Evolutionary conservation across 2,797 vertebrate genomes (phyloP), one percentile per base, ranked within the genome.

Genomic region (Streptopelia turtur): DNA sequence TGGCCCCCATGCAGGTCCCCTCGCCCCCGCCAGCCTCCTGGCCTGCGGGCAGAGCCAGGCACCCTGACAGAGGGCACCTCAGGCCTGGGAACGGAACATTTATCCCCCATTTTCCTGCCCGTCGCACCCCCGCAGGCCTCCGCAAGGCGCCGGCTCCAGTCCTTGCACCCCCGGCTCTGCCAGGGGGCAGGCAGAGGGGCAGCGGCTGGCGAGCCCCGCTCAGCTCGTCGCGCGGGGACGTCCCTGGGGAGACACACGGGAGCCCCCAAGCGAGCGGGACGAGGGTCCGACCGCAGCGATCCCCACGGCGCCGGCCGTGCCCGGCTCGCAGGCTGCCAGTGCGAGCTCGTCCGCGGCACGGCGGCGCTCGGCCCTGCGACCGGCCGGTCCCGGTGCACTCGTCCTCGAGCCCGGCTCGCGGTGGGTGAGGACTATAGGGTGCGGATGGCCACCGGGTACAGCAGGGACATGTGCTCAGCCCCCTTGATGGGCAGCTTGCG

Each of bases 401-500:
- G 4, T 60, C 72, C 50, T 89, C 11, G 5, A 91, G 80, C 70
- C 60, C 43, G 24, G 61, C 84, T 89, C 10, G 1, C 22, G 57
- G 37, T 1, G 39, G 57, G 27, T 64, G 49, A 52, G 69, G 37
- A n/a, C 98, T 99, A 99, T 97, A 99, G 98, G 98, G 99, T 99
- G 97, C 99, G 98, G 90, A 99, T 99, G 90, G 99, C 99, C 96
- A 99, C 99, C 0, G 99, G 99, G 98, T 99, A 99, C 30, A 99
- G 99, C 97, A 99, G 97, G 65, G 99, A 99, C 99, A 99, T 99
- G 97, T 99, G 99, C 96, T 99, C 99, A 0, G 99, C 99, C 30
- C 99, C 99, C 97, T 99, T 99, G 97, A 99, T 99, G 97, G 99
- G 99, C 97, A 99, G 98, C 98, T 99, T 99, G 97, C 99, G 99